Evolutionary conservation across 2,797 vertebrate genomes (phyloP), one percentile per base, ranked within the genome.

Genomic region (Miichthys miiuy): DNA sequence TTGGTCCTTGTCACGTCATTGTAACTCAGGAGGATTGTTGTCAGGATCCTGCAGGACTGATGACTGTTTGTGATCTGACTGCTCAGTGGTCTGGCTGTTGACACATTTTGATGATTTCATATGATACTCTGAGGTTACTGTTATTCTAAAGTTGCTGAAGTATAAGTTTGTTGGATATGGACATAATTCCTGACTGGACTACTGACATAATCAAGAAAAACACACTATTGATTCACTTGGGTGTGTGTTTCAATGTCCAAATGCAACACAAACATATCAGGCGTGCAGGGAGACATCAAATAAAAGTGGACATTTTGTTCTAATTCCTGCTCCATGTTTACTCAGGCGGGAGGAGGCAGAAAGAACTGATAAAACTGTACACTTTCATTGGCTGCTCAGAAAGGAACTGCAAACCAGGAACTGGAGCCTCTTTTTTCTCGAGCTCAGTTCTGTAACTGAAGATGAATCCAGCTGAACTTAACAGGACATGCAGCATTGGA

Each of bases 241-340:
- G 51, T 18, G 20, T 30, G n/a, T 51, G 21, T 18, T 48, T 52
- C 8, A 16, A 11, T 54, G 60, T 11, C 54, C 50, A 30, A 56
- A 56, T 64, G 13, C 67, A 70, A 42, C 18, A 3, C 66, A 50
- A 17, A 21, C 38, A 0, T 11, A 57, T 57, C 54, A 51, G 42
- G 14, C 46, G 46, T 30, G 14, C 8, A 14, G 20, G 20, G 4
- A 41, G 5, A 65, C 23, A 58, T 48, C 20, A 63, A 70, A 70
- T 56, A 10, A 17, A 42, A 51, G 27, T 1, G 20, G 18, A 23
- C 25, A 13, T 57, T 50, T 61, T 50, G 8, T 34, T 34, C 38
- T 46, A 5, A 66, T 67, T 52, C 16, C 48, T 56, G 51, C 30
- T 47, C 23, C 44, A 42, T 71, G 75, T 79, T 62, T 68, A 46